Evolutionary conservation across 2,888 invertebrate genomes (phyloP).

Genomic region (Pterostichus niger): DNA sequence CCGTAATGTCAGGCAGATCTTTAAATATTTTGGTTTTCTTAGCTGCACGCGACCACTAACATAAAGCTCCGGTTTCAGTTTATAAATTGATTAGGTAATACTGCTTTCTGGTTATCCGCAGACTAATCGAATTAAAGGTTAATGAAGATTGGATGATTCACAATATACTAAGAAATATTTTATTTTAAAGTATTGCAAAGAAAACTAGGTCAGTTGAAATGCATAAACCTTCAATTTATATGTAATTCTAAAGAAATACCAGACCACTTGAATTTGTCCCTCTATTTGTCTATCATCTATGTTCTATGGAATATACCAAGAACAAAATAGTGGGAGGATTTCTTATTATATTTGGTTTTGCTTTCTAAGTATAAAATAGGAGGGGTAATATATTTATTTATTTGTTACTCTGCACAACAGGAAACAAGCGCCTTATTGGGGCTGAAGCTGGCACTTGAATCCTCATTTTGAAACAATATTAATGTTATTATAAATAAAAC

Average conservation of each 20-base stretch:
- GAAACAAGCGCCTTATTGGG: too few species aligned
- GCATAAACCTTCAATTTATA: not conserved
- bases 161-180: slow-evolving; percentile 17
- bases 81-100: slow-evolving; percentile 9
- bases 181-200: slow-evolving; percentile 18
- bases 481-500: too few species aligned
- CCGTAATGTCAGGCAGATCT: not conserved
- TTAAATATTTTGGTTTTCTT: not conserved
- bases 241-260: slow-evolving; percentile 15
- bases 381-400: too few species aligned
- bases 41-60: not conserved
- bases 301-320: too few species aligned
- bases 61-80: not conserved
- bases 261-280: too few species aligned
- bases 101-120: slow-evolving; percentile 1
- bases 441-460: too few species aligned
- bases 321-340: too few species aligned
- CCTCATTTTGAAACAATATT: too few species aligned
- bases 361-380: too few species aligned
- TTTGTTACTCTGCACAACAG: too few species aligned
- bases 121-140: slow-evolving; percentile 33
- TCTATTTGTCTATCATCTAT: too few species aligned
- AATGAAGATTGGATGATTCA: slow-evolving; percentile 17
- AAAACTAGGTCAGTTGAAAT: slow-evolving; percentile 31
- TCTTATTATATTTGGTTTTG: too few species aligned